Base-by-base conservation (phyloP, 2,888 invertebrate species). In the Lysandra bellargus region DNA sequence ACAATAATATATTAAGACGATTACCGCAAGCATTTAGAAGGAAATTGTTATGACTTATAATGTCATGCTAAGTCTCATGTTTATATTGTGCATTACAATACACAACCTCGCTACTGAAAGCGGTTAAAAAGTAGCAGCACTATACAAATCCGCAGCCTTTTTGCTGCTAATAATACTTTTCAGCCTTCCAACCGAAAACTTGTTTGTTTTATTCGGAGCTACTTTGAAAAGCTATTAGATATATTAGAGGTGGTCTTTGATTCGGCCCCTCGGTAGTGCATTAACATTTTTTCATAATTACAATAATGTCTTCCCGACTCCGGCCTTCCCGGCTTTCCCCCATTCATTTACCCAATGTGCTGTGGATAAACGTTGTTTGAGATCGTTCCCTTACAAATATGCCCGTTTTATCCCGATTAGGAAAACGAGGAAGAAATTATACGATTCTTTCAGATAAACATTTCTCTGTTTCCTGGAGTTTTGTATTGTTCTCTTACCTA, bases 271-370 rank as follows among this genome's bases (percentile, higher is more conserved):
- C 80, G 83, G 83, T 83, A 86, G 87, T 87, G 86, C 87, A 87
- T 85, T 85, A 87, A 85, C 85, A 85, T 89, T 91, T 92, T 93
- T 92, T 92, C 92, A 92, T 93, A 93, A 94, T 93, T 93, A 93
- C 92, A 93, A 93, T 93, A 93, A 93, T 93, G 92, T 91, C 88
- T 89, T 90, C 90, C 89, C 90, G 88, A 90, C 90, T 90, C 88
- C 89, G 90, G 14, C 57, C 17, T 57, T 57, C 90, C 89, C 90
- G 88, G 90, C 90, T 89, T 91, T 90, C 91, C 92, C 90, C 91
- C 87, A 91, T 91, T 92, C 92, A 92, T 92, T 92, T 91, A 87
- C 90, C 89, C 90, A 92, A 92, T 92, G 92, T 92, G 90, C 91
- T 91, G 90, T 88, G 91, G 91, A 92, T 93, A 93, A 93, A 92